Conservation (phyloP, 2,797 vertebrate genomes). For the Pelochelys cantorii region DNA sequence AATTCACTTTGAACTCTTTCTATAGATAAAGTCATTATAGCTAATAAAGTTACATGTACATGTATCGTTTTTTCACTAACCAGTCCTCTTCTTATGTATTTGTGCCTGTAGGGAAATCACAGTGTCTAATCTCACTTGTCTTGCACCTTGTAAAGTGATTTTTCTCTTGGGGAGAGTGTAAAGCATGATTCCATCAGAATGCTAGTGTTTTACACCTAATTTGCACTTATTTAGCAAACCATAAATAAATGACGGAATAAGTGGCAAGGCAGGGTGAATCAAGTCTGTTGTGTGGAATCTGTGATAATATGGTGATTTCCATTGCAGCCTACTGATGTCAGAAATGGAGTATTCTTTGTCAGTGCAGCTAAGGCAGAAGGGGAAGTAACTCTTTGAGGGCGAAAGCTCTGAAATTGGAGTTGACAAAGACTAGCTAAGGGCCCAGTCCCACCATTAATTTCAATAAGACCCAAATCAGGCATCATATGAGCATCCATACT, state of each 20-base stretch:
- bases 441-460: conserved; percentile 22
- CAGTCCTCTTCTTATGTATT: neutral
- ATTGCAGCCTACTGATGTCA: neutral
- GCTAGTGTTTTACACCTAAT: neutral
- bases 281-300: neutral
- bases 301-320: conserved; percentile 26
- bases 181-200: neutral
- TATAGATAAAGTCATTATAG: neutral
- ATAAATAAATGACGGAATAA: conserved; percentile 10
- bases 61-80: conserved; percentile 5
- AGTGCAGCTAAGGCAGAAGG: conserved; percentile 19
- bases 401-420: neutral
- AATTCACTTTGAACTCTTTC: conserved; percentile 4
- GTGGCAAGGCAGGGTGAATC: neutral
- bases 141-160: neutral
- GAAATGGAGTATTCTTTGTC: neutral
- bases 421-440: neutral
- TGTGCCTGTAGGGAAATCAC: neutral
- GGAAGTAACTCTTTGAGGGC: neutral
- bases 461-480: neutral
- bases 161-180: neutral
- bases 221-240: neutral
- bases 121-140: neutral
- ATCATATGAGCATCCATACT: conserved; percentile 2
- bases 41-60: neutral